phyloP scores from a whole-genome alignment of 2,888 invertebrate genomes.

The Idaea dimidiata region DNA sequence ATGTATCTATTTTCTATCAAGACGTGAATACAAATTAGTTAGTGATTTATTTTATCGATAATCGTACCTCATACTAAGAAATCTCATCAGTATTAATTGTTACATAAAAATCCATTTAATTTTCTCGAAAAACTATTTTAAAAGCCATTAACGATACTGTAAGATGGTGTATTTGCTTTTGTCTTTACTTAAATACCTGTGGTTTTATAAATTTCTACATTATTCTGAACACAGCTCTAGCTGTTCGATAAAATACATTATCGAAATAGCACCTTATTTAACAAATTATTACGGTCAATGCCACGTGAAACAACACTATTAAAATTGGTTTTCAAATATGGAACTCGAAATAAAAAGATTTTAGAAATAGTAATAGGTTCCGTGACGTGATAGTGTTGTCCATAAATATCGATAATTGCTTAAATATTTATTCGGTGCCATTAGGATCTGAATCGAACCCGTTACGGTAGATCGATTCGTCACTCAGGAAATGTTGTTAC shows the following conservation, averaged over 20 bases:
- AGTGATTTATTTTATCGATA: not conserved
- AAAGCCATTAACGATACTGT: not conserved
- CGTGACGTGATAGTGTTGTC: constrained; percentile 62
- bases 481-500: constrained; percentile 59
- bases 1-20: not conserved
- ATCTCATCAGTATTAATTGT: not conserved
- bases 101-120: not conserved
- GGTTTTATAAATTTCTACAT: not conserved
- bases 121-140: not conserved
- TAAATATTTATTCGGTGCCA: constrained; percentile 76
- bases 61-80: not conserved
- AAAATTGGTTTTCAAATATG: no score
- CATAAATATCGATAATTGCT: constrained; percentile 67
- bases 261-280: not conserved
- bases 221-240: not conserved
- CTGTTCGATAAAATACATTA: not conserved
- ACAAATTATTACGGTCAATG: constrained; percentile 1
- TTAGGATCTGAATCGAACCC: constrained; percentile 62
- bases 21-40: not conserved
- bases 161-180: constrained; percentile 4
- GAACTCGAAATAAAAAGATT: not conserved
- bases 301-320: not conserved
- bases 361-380: not conserved
- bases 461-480: constrained; percentile 70
- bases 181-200: not conserved